Evolutionary conservation across 2,797 vertebrate species (phyloP).

Genomic region (Scolopax rusticola): DNA sequence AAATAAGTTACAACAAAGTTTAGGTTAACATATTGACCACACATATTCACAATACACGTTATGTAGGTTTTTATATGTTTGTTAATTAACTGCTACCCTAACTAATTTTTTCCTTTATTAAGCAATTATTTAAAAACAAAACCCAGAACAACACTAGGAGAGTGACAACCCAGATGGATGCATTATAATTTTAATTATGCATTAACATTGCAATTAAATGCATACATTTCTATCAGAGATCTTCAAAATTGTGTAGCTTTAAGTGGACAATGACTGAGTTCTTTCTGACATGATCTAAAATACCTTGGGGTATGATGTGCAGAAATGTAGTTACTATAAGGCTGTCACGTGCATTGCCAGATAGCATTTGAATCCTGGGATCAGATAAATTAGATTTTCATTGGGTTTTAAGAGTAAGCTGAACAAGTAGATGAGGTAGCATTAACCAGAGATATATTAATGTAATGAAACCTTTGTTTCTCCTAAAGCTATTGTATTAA

Average conservation of each 20-base stretch:
- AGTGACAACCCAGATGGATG: neutral
- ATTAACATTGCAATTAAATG: neutral
- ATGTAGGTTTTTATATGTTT: neutral
- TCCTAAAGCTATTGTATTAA: slow-evolving; percentile 75
- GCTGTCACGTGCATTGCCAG: slow-evolving; percentile 74
- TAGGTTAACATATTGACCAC: neutral
- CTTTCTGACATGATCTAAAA: slow-evolving; percentile 49
- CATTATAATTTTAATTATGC: neutral
- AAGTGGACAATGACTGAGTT: slow-evolving; percentile 41
- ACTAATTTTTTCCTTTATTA: neutral
- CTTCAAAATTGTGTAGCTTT: neutral
- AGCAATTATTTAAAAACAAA: neutral
- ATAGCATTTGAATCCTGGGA: slow-evolving; percentile 80
- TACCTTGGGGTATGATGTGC: slow-evolving; percentile 39
- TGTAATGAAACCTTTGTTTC: slow-evolving; percentile 82
- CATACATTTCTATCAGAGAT: neutral
- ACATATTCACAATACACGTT: neutral
- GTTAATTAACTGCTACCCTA: neutral
- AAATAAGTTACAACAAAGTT: neutral
- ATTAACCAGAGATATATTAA: slow-evolving; percentile 85
- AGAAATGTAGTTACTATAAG: slow-evolving; percentile 62
- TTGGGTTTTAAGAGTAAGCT: slow-evolving; percentile 86
- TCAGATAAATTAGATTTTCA: slow-evolving; percentile 88
- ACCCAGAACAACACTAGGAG: neutral
- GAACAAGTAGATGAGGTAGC: slow-evolving; percentile 83